Conservation (phyloP, 2,888 invertebrate species). For the Laspeyria flexula region DNA sequence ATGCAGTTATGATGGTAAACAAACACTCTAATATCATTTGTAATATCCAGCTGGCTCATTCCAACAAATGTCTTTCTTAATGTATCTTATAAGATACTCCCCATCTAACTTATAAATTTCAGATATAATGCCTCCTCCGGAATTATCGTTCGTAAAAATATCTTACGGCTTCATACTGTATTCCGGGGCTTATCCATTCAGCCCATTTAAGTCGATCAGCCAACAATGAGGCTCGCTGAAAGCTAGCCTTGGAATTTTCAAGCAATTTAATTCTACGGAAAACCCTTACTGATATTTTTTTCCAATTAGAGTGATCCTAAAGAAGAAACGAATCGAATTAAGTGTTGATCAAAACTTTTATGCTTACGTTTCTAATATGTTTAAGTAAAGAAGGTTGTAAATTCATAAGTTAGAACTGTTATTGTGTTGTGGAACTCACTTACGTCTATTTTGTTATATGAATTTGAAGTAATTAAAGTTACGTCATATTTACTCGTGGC, state of each 20-base stretch:
- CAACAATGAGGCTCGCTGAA: constrained; percentile 34
- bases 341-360: constrained; percentile 20
- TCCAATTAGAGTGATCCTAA: constrained; percentile 40
- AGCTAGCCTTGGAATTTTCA: constrained; percentile 39
- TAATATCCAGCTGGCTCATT: too few relatives aligned
- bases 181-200: constrained; percentile 45
- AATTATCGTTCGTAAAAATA: constrained; percentile 35
- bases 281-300: constrained; percentile 44
- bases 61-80: too few relatives aligned
- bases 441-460: not conserved
- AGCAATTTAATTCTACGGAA: constrained; percentile 43
- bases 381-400: constrained; percentile 18
- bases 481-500: not conserved
- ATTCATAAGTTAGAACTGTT: constrained; percentile 8
- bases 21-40: too few relatives aligned
- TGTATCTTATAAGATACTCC: too few relatives aligned
- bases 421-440: constrained; percentile 7
- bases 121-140: not conserved
- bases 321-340: constrained; percentile 21
- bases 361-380: constrained; percentile 18
- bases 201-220: constrained; percentile 44
- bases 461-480: constrained; percentile 8
- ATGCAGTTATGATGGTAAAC: too few relatives aligned
- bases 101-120: not conserved
- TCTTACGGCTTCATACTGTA: constrained; percentile 39